Conservation (phyloP, 1,140 invertebrate species). For the Bombus vancouverensis region DNA sequence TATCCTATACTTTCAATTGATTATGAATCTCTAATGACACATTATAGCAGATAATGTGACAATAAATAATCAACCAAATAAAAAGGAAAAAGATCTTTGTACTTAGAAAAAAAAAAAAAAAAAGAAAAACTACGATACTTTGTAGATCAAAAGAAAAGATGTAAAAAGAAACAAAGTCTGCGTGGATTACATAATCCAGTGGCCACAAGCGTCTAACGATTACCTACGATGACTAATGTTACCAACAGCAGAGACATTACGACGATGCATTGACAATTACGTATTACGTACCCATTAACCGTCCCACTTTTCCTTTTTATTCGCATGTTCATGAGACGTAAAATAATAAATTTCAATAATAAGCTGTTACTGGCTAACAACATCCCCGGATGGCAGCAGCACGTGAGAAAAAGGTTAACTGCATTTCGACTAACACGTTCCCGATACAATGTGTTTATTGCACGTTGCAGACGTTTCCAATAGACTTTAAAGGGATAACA, state of each 20-base stretch:
- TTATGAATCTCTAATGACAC: too few relatives aligned
- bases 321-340: constrained; percentile 20
- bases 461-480: not conserved
- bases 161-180: not conserved
- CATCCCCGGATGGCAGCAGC: constrained; percentile 40
- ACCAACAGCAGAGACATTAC: constrained; percentile 9
- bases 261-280: constrained; percentile 7
- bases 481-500: constrained; percentile 3
- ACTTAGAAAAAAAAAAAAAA: too few relatives aligned
- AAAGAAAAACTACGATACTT: not conserved
- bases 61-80: not conserved
- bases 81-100: not conserved
- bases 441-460: constrained; percentile 41
- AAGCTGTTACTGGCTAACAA: constrained; percentile 29
- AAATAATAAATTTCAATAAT: constrained; percentile 52
- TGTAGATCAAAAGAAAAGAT: not conserved
- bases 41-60: not conserved
- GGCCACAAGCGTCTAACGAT: not conserved
- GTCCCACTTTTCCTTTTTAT: constrained; percentile 32
- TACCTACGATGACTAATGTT: constrained; percentile 14
- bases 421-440: constrained; percentile 33
- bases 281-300: constrained; percentile 16
- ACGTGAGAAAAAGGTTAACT: constrained; percentile 52
- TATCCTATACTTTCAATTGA: not conserved
- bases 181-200: not conserved